These are phyloP conservation scores for Dryadula phaetusa DNA, from an alignment of 2,888 invertebrate genomes.

Conservation along the genomic window DNA sequence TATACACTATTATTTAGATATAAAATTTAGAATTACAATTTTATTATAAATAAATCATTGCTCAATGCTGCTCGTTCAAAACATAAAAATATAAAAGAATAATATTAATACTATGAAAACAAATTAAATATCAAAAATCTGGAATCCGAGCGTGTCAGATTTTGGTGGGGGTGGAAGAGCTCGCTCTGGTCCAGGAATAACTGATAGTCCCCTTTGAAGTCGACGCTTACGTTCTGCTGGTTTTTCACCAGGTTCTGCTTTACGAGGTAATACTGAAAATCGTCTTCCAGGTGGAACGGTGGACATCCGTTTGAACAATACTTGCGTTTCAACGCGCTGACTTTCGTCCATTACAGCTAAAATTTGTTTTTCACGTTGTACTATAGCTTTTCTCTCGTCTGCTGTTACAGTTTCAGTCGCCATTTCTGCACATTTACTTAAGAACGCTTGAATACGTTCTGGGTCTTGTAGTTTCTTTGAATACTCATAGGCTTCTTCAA, in stretches of 20 bases:
- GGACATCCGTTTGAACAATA: conserved; percentile 75
- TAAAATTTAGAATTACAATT: neutral
- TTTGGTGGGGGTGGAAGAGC: conserved; percentile 63
- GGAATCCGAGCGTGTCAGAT: conserved; percentile 65
- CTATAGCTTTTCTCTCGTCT: conserved; percentile 71
- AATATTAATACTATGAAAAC: neutral
- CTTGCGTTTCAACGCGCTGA: conserved; percentile 64
- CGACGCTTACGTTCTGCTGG: conserved; percentile 62
- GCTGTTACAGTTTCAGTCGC: conserved; percentile 62
- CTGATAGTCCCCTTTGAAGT: conserved; percentile 68
- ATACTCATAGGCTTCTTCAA: conserved; percentile 74
- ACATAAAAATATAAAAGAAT: conserved; percentile 38
- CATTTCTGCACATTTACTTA: conserved; percentile 72
- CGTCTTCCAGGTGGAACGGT: conserved; percentile 69
- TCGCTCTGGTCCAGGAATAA: conserved; percentile 69
- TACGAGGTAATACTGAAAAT: conserved; percentile 70
- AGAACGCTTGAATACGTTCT: conserved; percentile 71
- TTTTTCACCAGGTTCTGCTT: conserved; percentile 54
- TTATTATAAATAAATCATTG: neutral
- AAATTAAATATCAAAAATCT: conserved; percentile 67
- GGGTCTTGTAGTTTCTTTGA: conserved; percentile 72
- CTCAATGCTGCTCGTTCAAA: conserved; percentile 84
- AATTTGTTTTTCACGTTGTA: conserved; percentile 67
- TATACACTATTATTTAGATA: neutral
- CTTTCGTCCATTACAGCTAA: conserved; percentile 65